Percentiles rank a stretch among this genome's conserved stretches.
These are phyloP conservation scores for Amiota minor DNA, from an alignment of 2,888 invertebrate genomes.

Conservation along the genomic window DNA sequence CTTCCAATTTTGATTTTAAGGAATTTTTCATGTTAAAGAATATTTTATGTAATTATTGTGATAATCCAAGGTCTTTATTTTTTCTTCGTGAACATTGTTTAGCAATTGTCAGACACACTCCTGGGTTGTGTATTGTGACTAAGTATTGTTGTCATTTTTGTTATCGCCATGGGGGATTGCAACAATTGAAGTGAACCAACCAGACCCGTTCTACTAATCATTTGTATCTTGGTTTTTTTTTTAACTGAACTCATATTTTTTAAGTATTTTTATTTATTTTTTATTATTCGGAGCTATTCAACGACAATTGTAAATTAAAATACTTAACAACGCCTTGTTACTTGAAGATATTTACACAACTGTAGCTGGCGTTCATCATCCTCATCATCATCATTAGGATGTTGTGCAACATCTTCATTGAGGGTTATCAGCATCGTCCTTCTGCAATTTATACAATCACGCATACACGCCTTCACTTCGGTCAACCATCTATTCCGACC, in stretches of 20 bases:
- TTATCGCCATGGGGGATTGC: conserved; percentile 24
- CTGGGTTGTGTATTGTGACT: not conserved
- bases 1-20: no score
- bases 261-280: conserved; percentile 6
- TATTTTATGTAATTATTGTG: no score
- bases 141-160: no score
- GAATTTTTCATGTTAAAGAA: no score
- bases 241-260: not conserved
- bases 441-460: conserved; percentile 21
- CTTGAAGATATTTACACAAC: conserved; percentile 54
- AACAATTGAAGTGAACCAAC: not conserved
- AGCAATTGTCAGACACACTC: conserved; percentile 25
- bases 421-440: conserved; percentile 5
- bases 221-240: not conserved
- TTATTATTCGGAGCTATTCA: not conserved
- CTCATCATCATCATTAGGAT: conserved; percentile 4
- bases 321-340: conserved; percentile 35
- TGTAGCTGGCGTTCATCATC: conserved; percentile 5
- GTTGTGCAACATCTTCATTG: conserved; percentile 12
- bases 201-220: not conserved
- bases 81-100: not conserved
- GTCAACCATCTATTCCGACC: not conserved
- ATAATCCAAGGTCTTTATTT: no score
- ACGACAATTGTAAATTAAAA: conserved; percentile 53
- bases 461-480: conserved; percentile 43